A percentile compares a stretch with the other conserved stretches of the same genome.
phyloP scores from a whole-genome alignment of 2,113 vertebrate species.

The Numenius arquata region DNA sequence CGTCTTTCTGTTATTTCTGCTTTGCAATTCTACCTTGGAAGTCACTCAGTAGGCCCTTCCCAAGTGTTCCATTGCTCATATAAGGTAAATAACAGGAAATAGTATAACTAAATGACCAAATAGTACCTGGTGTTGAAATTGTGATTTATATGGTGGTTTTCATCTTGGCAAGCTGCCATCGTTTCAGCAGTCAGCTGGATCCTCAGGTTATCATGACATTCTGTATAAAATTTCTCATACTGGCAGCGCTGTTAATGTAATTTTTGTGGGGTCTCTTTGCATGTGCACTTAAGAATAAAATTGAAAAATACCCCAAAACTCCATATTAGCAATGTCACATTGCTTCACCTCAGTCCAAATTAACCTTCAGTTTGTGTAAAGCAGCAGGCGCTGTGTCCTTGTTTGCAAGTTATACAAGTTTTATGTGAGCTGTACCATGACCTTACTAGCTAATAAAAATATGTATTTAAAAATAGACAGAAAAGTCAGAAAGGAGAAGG shows the following conservation, averaged over 20 bases:
- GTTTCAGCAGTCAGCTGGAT: background rate
- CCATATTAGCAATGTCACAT: background rate
- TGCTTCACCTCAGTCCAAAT: background rate
- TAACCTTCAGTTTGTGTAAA: slow-evolving; percentile 36
- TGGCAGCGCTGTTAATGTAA: background rate
- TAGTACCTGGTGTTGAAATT: background rate
- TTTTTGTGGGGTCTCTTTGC: background rate
- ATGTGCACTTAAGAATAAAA: background rate
- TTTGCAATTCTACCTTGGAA: background rate
- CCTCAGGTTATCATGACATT: background rate
- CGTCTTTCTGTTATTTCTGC: background rate
- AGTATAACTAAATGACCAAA: background rate
- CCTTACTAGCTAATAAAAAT: slow-evolving; percentile 33
- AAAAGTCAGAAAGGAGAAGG: background rate
- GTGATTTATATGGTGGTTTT: background rate
- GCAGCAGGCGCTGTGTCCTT: background rate
- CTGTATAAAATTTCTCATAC: background rate
- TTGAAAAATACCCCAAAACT: background rate
- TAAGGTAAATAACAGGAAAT: background rate
- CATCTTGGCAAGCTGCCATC: background rate
- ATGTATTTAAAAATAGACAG: slow-evolving; percentile 37
- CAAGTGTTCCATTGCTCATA: background rate
- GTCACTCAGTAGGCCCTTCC: background rate
- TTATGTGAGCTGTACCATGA: background rate
- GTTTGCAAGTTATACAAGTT: background rate